A percentile compares a stretch with the other conserved stretches of the same genome.
These are phyloP conservation scores for Columba guinea DNA, from an alignment of 2,797 vertebrate genomes.

Conservation along the genomic window DNA sequence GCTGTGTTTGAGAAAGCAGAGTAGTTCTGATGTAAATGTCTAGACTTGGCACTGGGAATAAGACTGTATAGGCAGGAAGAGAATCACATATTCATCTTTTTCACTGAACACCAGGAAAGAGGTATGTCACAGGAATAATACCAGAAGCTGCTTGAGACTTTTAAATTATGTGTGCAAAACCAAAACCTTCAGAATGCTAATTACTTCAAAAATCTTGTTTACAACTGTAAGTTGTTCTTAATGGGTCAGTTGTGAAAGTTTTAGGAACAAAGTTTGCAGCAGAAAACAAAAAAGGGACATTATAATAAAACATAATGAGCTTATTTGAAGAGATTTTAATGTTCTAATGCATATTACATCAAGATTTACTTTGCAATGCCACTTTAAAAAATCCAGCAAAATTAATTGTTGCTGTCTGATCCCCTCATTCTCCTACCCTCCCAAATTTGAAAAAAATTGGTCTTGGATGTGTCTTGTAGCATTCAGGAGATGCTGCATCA, in stretches of 20 bases:
- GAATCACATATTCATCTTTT: neutral
- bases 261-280: neutral
- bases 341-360: neutral
- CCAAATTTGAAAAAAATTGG: neutral
- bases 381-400: neutral
- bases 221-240: neutral
- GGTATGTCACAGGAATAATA: neutral
- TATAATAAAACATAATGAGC: neutral
- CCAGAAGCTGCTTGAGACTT: neutral
- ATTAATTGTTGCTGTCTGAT: neutral
- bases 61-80: neutral
- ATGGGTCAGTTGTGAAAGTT: neutral
- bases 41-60: neutral
- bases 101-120: neutral
- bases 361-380: neutral
- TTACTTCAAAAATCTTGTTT: neutral
- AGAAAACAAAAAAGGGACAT: neutral
- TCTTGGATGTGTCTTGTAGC: neutral
- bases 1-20: neutral
- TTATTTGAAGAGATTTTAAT: neutral
- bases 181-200: neutral
- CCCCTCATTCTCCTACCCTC: fast-evolving
- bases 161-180: slow-evolving; percentile 1
- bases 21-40: slow-evolving; percentile 1
- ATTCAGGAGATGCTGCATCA: neutral